A percentile compares a stretch with the other conserved stretches of the same genome.
These are phyloP conservation scores for Centropus unirufus DNA, from an alignment of 2,113 vertebrate species.

Conservation along the genomic window DNA sequence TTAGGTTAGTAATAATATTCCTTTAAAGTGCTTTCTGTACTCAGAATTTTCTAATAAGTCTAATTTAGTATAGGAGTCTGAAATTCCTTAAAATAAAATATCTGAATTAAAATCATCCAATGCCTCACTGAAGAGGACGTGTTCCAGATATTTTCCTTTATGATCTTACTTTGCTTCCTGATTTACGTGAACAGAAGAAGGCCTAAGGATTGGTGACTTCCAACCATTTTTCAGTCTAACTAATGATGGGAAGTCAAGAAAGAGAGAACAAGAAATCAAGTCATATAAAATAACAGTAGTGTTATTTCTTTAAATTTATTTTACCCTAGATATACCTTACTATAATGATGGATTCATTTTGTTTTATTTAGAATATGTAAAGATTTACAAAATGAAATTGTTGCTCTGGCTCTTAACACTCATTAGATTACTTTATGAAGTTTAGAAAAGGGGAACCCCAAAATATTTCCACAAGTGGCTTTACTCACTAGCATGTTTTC, in stretches of 20 bases:
- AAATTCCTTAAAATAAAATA: neutral
- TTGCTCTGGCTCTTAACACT: neutral
- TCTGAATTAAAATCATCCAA: neutral
- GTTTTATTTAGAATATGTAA: neutral
- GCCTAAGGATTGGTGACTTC: neutral
- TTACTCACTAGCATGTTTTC: rapidly evolving
- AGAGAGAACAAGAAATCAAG: neutral
- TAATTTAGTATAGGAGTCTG: neutral
- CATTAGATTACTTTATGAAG: neutral
- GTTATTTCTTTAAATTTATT: neutral
- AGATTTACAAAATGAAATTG: neutral
- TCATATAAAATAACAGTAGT: neutral
- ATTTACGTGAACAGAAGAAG: neutral
- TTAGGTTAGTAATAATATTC: neutral
- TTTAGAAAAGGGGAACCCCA: neutral
- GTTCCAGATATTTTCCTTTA: neutral
- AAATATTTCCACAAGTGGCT: neutral
- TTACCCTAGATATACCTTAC: neutral
- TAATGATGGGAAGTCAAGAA: neutral
- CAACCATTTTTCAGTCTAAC: neutral
- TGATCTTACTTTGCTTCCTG: neutral
- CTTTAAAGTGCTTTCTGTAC: neutral
- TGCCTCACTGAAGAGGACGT: neutral
- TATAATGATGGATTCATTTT: neutral
- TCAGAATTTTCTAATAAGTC: neutral